Percentiles rank a stretch among this genome's conserved stretches.
phyloP scores from a whole-genome alignment of 2,797 vertebrate species.

The Varecia variegata region DNA sequence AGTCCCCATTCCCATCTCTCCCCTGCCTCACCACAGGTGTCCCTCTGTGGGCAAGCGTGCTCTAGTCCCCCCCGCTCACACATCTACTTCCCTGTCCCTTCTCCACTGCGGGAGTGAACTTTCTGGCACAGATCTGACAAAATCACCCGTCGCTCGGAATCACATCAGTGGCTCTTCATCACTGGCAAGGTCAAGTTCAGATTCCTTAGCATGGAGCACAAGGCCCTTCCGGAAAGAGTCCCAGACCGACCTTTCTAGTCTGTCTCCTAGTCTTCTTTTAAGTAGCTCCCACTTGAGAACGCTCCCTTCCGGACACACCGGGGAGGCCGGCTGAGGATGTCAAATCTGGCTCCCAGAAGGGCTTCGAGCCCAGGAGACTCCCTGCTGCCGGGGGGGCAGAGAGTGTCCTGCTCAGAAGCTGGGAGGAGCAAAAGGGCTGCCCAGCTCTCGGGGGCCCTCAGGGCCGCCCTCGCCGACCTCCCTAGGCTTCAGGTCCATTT shows the following conservation, averaged over 20 bases:
- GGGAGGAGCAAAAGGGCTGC: neutral
- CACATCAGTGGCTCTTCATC: neutral
- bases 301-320: neutral
- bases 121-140: neutral
- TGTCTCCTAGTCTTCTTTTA: neutral
- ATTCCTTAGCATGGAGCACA: neutral
- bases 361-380: accelerated
- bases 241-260: neutral
- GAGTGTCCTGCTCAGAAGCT: neutral
- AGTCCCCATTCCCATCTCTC: neutral
- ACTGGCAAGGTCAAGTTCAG: neutral
- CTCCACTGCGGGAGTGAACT: neutral
- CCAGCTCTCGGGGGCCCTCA: accelerated
- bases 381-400: neutral
- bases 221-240: neutral
- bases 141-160: neutral
- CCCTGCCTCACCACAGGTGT: neutral
- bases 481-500: neutral
- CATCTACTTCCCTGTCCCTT: too few species aligned
- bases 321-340: neutral
- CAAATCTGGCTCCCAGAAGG: neutral
- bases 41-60: neutral
- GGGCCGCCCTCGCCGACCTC: too few species aligned
- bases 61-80: neutral
- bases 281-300: neutral